phyloP scores from a whole-genome alignment of 2,113 vertebrate species.

The Coptodon rendalli region DNA sequence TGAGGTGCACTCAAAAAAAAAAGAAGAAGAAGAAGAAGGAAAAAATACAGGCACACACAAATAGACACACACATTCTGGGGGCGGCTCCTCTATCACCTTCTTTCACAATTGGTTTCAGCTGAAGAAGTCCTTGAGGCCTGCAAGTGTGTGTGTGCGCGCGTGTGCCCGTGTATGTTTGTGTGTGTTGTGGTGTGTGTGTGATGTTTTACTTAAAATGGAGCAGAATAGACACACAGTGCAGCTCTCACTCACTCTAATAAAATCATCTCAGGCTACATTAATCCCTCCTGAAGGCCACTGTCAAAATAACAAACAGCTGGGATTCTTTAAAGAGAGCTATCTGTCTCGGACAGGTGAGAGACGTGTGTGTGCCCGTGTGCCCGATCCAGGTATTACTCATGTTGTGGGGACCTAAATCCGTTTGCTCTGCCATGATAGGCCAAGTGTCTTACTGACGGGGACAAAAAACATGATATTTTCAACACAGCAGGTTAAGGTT shows the following conservation, averaged over 20 bases:
- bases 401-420: not conserved
- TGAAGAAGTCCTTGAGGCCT: constrained; percentile 65
- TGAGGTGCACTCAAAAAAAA: constrained; percentile 20
- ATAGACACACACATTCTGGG: constrained; percentile 26
- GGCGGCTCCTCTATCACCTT: constrained; percentile 62
- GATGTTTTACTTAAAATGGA: constrained; percentile 53
- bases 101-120: constrained; percentile 71
- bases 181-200: constrained; percentile 9
- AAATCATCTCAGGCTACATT: constrained; percentile 66
- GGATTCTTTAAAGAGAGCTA: constrained; percentile 60
- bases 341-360: constrained; percentile 57
- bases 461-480: not conserved
- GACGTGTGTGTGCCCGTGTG: not conserved
- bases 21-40: not conserved
- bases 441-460: not conserved
- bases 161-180: not conserved
- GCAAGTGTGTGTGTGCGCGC: constrained; percentile 2
- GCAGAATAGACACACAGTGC: constrained; percentile 32
- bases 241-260: constrained; percentile 56
- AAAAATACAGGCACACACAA: not conserved
- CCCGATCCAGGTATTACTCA: not conserved
- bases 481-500: not conserved
- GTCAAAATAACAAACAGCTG: constrained; percentile 64
- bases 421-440: not conserved
- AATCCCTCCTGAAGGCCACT: constrained; percentile 68